Conservation (phyloP, 2,888 invertebrate genomes). For the Callyntrura guangdongensis region DNA sequence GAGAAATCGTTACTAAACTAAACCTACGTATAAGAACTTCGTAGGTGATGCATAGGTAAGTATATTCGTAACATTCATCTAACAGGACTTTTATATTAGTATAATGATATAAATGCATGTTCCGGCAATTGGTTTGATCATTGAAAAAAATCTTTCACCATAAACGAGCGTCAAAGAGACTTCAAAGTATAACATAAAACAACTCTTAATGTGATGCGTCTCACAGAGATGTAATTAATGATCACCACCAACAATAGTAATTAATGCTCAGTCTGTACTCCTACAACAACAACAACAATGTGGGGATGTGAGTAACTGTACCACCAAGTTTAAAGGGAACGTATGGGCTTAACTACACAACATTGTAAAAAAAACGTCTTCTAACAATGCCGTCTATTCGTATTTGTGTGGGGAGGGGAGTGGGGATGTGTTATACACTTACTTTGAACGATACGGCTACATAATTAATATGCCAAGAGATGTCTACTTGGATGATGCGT, state of each 20-base stretch:
- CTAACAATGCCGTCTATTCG: no score
- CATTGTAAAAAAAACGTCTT: neutral
- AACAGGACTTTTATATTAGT: neutral
- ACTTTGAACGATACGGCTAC: neutral
- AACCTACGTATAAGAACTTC: neutral
- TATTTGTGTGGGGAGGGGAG: no score
- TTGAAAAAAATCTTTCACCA: neutral
- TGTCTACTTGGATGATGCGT: neutral
- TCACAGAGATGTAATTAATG: slow-evolving; percentile 65
- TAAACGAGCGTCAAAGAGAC: neutral
- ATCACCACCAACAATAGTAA: slow-evolving; percentile 54
- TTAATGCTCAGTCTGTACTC: slow-evolving; percentile 56
- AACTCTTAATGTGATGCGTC: slow-evolving; percentile 25
- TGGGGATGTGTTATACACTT: neutral
- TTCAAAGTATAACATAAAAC: neutral
- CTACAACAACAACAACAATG: slow-evolving; percentile 55
- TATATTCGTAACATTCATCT: neutral
- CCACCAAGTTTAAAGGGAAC: neutral
- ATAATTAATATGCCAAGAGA: neutral
- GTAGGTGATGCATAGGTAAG: no score
- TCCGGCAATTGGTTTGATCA: slow-evolving; percentile 3
- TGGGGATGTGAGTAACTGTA: slow-evolving; percentile 73
- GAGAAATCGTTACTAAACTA: no score
- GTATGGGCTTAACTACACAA: neutral
- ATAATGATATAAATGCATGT: slow-evolving; percentile 11